Evolutionary conservation across 2,797 vertebrate species (phyloP).

Genomic region (Coccyzus lansbergi): DNA sequence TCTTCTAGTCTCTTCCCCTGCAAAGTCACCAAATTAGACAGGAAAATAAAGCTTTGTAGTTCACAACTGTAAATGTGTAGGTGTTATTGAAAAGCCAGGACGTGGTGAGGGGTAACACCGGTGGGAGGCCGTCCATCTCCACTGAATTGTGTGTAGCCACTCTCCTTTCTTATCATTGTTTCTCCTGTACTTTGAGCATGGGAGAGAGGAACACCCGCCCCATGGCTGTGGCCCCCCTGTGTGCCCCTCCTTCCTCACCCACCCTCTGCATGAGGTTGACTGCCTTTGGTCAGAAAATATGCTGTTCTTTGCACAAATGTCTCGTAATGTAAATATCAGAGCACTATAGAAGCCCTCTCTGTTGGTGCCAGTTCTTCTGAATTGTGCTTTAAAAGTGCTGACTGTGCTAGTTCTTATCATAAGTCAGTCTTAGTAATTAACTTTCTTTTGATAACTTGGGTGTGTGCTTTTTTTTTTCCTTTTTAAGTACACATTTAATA

Average conservation of each 20-base stretch:
- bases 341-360: slow-evolving; percentile 26
- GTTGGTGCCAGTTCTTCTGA: not conserved
- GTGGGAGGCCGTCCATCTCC: not conserved
- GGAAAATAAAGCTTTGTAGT: not conserved
- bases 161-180: slow-evolving; percentile 75
- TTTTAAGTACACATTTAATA: not conserved
- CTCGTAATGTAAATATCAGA: slow-evolving; percentile 62
- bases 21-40: not conserved
- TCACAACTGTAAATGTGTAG: not conserved
- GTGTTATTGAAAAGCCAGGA: not conserved
- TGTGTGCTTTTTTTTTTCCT: not conserved
- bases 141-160: slow-evolving; percentile 60
- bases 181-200: slow-evolving; percentile 2
- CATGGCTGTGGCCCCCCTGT: rapidly evolving
- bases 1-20: slow-evolving; percentile 6
- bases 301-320: slow-evolving; percentile 55
- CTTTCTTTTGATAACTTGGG: slow-evolving; percentile 40
- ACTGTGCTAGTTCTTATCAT: slow-evolving; percentile 56
- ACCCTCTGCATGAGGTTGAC: not conserved
- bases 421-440: slow-evolving; percentile 49
- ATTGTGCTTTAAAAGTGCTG: slow-evolving; percentile 22
- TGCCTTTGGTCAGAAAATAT: slow-evolving; percentile 47
- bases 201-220: slow-evolving; percentile 66
- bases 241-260: slow-evolving; percentile 56
- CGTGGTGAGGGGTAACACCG: not conserved